These are phyloP conservation scores for Diacarnus erythraeanus DNA, from an alignment of 37 sponge, comb jelly and placozoan species.

Conservation along the genomic window DNA sequence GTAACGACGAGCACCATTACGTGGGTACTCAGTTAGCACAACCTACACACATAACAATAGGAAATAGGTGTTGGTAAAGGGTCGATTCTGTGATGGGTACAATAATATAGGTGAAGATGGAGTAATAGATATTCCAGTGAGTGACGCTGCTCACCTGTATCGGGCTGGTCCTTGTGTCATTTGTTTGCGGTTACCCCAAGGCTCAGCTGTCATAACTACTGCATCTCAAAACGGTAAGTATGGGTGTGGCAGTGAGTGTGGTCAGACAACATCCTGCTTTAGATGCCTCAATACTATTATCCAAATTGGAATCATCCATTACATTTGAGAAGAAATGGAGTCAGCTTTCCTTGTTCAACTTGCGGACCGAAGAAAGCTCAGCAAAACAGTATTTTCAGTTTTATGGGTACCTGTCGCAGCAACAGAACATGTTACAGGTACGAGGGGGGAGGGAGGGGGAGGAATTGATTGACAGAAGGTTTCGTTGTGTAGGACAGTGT, in stretches of 20 bases:
- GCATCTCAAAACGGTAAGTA: conserved; percentile 29
- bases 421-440: conserved; percentile 98
- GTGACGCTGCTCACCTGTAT: conserved; percentile 11
- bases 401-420: conserved; percentile 96
- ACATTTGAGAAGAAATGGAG: not conserved
- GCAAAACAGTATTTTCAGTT: conserved; percentile 98
- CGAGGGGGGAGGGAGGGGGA: not conserved
- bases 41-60: too few species aligned
- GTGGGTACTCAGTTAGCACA: too few species aligned
- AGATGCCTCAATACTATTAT: conserved; percentile 16
- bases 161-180: conserved; percentile 12
- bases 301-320: conserved; percentile 13
- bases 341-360: conserved; percentile 68
- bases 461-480: not conserved
- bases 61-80: too few species aligned
- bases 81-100: not conserved
- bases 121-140: conserved; percentile 20
- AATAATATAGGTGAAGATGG: conserved; percentile 17
- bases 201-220: conserved; percentile 40
- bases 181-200: conserved; percentile 31
- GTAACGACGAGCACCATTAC: too few species aligned
- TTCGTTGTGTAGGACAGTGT: conserved; percentile 70
- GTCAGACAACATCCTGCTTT: not conserved
- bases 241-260: not conserved
- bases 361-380: conserved; percentile 89